Percentiles rank a stretch among this genome's conserved stretches.
phyloP scores from a whole-genome alignment of 2,888 invertebrate species.

The Drosophila peninsularis region DNA sequence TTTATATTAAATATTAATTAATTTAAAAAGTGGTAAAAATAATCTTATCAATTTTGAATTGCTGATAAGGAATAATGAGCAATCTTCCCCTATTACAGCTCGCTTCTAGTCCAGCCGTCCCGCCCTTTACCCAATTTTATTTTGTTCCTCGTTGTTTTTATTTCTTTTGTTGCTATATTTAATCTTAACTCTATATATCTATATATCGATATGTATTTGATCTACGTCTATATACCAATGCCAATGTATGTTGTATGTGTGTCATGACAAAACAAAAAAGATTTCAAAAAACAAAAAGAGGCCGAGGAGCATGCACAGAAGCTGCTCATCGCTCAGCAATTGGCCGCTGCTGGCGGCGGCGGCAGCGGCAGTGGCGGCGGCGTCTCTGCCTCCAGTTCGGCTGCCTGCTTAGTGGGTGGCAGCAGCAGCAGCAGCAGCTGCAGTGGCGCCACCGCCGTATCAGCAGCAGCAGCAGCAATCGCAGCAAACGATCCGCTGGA shows the following conservation, averaged over 20 bases:
- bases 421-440: slow-evolving; percentile 15
- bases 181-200: slow-evolving; percentile 16
- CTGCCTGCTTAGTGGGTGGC: slow-evolving; percentile 38
- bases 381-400: slow-evolving; percentile 35
- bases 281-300: slow-evolving; percentile 84
- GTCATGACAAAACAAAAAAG: slow-evolving; percentile 38
- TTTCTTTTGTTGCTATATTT: background rate
- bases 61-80: background rate
- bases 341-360: slow-evolving; percentile 63
- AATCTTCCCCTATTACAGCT: background rate
- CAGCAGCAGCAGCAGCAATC: slow-evolving; percentile 16
- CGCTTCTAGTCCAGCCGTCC: background rate
- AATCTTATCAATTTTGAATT: background rate
- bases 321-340: slow-evolving; percentile 81
- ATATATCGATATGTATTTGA: slow-evolving; percentile 8
- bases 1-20: background rate
- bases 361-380: slow-evolving; percentile 30
- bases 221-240: slow-evolving; percentile 6
- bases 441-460: slow-evolving; percentile 16
- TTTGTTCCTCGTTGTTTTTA: slow-evolving; percentile 1
- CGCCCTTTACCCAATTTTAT: slow-evolving; percentile 9
- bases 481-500: slow-evolving; percentile 59
- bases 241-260: slow-evolving; percentile 35
- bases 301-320: slow-evolving; percentile 83
- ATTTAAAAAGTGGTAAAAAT: background rate